phyloP scores from a whole-genome alignment of 2,888 invertebrate species.

The Pandemis heparana region DNA sequence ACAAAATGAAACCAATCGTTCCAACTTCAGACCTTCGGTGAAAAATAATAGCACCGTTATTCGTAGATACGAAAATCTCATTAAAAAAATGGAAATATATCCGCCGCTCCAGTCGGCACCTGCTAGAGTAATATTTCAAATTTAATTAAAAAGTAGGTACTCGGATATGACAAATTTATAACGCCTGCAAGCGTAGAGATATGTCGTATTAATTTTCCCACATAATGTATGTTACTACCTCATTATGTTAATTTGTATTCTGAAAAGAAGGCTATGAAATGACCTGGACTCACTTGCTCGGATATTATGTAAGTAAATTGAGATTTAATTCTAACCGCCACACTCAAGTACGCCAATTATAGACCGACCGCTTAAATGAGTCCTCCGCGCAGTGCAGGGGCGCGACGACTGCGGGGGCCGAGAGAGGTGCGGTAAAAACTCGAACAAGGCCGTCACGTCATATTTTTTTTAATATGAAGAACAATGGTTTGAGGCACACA shows the following conservation, averaged over 20 bases:
- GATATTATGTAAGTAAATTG: too few relatives aligned
- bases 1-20: not conserved
- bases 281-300: too few relatives aligned
- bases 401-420: too few relatives aligned
- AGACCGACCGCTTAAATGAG: too few relatives aligned
- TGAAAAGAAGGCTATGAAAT: too few relatives aligned
- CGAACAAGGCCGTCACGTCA: too few relatives aligned
- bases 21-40: not conserved
- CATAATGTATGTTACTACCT: not conserved
- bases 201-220: slow-evolving; percentile 2
- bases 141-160: slow-evolving; percentile 27
- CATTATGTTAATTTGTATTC: not conserved
- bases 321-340: too few relatives aligned
- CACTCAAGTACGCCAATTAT: too few relatives aligned
- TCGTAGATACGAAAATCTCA: slow-evolving; percentile 6
- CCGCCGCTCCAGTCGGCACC: not conserved
- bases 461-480: too few relatives aligned
- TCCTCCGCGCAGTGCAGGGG: too few relatives aligned
- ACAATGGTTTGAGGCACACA: too few relatives aligned
- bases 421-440: too few relatives aligned
- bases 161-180: slow-evolving; percentile 11
- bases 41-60: not conserved
- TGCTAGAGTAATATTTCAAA: slow-evolving; percentile 7
- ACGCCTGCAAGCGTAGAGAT: not conserved
- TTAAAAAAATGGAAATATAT: slow-evolving; percentile 19